Percentiles rank a stretch among this genome's conserved stretches.
These are phyloP conservation scores for Ladona fulva DNA, from an alignment of 1,140 invertebrate species.

Conservation along the genomic window DNA sequence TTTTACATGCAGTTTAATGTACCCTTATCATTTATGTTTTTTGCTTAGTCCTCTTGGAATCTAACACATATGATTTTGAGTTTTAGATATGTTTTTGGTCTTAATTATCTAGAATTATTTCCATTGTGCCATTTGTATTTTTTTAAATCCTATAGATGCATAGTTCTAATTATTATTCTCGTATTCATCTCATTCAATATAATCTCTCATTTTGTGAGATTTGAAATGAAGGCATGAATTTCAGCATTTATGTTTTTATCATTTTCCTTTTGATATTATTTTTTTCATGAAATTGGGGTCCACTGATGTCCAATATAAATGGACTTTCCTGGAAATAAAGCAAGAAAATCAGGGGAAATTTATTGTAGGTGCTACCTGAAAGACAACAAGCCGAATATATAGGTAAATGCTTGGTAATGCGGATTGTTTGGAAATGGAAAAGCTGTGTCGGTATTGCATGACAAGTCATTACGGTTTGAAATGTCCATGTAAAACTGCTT, in stretches of 20 bases:
- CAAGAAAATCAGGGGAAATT: background rate
- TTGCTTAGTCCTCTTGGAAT: too few species aligned
- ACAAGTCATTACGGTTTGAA: background rate
- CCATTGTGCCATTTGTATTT: too few species aligned
- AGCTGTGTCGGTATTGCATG: background rate
- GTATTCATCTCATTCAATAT: too few species aligned
- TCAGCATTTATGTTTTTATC: background rate
- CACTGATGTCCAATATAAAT: background rate
- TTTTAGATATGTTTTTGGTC: too few species aligned
- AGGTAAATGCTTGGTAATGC: background rate
- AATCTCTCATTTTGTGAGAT: too few species aligned
- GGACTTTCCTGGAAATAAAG: background rate
- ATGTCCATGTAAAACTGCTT: background rate
- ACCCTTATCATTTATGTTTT: too few species aligned
- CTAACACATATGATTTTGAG: too few species aligned
- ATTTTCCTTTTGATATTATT: background rate
- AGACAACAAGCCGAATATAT: background rate
- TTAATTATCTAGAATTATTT: too few species aligned
- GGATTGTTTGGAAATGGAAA: background rate
- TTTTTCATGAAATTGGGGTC: background rate
- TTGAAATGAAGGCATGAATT: background rate
- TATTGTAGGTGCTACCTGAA: background rate
- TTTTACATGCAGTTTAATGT: too few species aligned
- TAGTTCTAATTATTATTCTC: too few species aligned
- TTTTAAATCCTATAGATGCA: too few species aligned